Evolutionary conservation across 2,113 vertebrate species (phyloP).

Genomic region (Cisticola juncidis): DNA sequence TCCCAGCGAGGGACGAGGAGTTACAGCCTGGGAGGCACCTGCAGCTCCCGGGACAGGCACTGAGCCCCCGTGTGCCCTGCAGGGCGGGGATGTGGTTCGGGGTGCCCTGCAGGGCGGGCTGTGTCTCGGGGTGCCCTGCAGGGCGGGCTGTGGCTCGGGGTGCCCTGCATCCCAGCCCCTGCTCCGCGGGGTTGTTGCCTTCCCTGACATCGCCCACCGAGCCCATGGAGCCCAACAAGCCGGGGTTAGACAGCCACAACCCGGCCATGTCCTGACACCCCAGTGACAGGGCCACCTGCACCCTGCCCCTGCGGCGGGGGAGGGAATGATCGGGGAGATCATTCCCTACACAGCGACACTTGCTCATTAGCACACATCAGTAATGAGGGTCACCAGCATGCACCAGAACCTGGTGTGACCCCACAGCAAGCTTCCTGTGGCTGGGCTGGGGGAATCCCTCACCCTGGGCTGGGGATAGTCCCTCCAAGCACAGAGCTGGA

Average conservation of each 20-base stretch:
- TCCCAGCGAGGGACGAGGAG: background rate
- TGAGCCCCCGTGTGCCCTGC: background rate
- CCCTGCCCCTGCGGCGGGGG: background rate
- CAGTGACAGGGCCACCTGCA: background rate
- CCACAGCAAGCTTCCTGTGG: background rate
- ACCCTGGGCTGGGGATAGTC: background rate
- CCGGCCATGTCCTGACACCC: background rate
- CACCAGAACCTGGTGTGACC: background rate
- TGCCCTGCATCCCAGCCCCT: background rate
- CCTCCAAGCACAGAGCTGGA: background rate
- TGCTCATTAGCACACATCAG: background rate
- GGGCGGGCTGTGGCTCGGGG: rapidly evolving
- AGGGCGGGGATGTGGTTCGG: rapidly evolving
- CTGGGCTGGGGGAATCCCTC: background rate
- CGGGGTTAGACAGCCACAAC: background rate
- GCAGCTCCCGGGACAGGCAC: background rate
- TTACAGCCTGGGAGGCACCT: background rate
- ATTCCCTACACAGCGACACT: background rate
- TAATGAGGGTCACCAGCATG: background rate
- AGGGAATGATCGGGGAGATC: background rate
- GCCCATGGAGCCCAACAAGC: background rate
- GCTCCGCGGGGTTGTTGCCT: background rate
- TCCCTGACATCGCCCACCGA: background rate
- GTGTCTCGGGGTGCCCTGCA: background rate
- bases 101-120: background rate